Base-by-base conservation (phyloP, 1,140 invertebrate genomes). In the Drosophila melanica region DNA sequence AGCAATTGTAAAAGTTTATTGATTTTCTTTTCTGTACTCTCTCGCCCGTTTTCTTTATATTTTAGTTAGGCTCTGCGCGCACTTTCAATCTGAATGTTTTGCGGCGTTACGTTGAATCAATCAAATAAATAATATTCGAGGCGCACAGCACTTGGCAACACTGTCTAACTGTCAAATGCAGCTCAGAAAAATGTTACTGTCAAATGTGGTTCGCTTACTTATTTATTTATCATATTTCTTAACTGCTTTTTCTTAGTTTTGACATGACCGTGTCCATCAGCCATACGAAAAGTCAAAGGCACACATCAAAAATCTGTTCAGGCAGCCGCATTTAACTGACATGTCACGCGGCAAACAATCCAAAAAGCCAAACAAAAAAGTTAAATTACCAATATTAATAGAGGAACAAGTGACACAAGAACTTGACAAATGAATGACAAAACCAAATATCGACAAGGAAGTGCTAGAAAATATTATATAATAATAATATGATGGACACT, bases 181-280 rank as follows among this genome's bases (percentile, higher is more conserved):
- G 55, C 51, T 70, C 63, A 53, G 37, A 67, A 48, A 50, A 48
- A 50, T 65, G 51, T 70, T 53, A 53, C 82, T 82, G 82, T 87
- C 82, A 87, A 89, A 79, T 65, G 50, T 51, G 44, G 65, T 76
- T 79, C 53, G 33, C 41, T 53, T 69, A 69, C 68, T 86, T 82
- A 86, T 87, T 87, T 87, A 87, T 87, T 82, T 72, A 87, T 89
- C 71, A 67, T 72, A 41, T 74, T 59, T 47, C 71, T 72, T 64
- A 73, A 72, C 55, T 68, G 44, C 68, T 63, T 72, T 79, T 77
- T 78, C 71, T 51, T 65, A 79, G 71, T 59, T 64, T 64, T 86
- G 71, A 73, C 75, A 79, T 37, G 58, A 44, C n/a, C 63, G 64
- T 72, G 82, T 59, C 70, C 81, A 87, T 81, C 77, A 77, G 70